Evolutionary conservation across 2,797 vertebrate species (phyloP).

Genomic region (Trachurus trachurus): DNA sequence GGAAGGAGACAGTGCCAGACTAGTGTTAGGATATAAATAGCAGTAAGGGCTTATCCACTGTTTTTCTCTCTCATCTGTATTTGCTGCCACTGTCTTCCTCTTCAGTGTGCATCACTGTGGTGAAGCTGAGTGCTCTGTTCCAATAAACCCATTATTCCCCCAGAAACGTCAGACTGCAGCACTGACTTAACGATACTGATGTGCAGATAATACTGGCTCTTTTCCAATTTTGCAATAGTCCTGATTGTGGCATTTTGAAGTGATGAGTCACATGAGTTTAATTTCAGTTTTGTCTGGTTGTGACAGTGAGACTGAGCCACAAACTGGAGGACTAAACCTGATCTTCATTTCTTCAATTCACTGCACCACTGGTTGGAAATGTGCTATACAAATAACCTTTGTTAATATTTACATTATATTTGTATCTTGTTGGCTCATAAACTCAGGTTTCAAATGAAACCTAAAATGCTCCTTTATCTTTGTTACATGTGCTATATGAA

Average conservation of each 20-base stretch:
- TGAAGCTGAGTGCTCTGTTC: constrained; percentile 44
- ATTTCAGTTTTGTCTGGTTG: constrained; percentile 1
- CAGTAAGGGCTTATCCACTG: constrained; percentile 71
- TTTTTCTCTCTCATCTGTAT: constrained; percentile 78
- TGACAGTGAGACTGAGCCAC: background rate
- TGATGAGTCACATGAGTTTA: constrained; percentile 20
- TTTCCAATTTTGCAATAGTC: constrained; percentile 10
- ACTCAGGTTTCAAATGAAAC: no score
- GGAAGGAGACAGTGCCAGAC: constrained; percentile 74
- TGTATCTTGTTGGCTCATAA: background rate
- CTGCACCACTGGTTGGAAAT: background rate
- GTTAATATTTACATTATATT: background rate
- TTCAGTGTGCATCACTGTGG: constrained; percentile 58
- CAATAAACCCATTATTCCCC: constrained; percentile 31
- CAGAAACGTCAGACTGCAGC: constrained; percentile 14
- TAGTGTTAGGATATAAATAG: constrained; percentile 83
- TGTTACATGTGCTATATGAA: no score
- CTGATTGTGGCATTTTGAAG: constrained; percentile 17
- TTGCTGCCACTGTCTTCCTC: constrained; percentile 71
- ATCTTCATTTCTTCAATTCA: constrained; percentile 1
- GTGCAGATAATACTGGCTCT: constrained; percentile 12
- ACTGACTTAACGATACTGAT: constrained; percentile 7
- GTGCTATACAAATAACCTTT: background rate
- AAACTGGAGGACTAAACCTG: background rate
- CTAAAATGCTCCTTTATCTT: no score